These are phyloP conservation scores for Holothuria leucospilota DNA, from an alignment of 53 echinoderm and acorn worm genomes.

Conservation along the genomic window DNA sequence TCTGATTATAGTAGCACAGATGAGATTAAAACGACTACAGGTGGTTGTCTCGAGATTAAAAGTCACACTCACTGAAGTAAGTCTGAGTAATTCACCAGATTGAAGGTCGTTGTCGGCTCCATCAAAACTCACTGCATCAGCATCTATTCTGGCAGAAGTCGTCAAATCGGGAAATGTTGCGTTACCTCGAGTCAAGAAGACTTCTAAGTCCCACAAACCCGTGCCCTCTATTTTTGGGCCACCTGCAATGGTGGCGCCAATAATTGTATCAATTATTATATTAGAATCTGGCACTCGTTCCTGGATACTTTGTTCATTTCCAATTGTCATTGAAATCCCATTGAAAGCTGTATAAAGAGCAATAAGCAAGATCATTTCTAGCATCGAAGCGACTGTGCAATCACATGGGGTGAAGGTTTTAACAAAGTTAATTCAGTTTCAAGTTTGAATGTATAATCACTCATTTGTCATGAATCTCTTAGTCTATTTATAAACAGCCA, in stretches of 20 bases:
- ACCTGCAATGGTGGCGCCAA: constrained; percentile 15
- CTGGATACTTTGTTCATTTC: not conserved
- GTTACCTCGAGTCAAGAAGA: constrained; percentile 4
- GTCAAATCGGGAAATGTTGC: not conserved
- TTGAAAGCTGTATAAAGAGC: not conserved
- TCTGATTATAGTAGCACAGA: not conserved
- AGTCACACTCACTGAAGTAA: not conserved
- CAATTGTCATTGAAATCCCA: not conserved
- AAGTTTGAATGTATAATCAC: no score
- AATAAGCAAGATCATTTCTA: not conserved
- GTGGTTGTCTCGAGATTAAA: not conserved
- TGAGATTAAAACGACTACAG: not conserved
- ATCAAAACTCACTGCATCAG: not conserved
- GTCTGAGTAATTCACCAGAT: not conserved
- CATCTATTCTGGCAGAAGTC: not conserved
- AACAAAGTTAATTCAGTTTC: no score
- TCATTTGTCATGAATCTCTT: no score
- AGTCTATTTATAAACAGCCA: no score
- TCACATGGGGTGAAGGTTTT: no score
- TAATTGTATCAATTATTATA: not conserved
- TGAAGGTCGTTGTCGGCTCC: not conserved
- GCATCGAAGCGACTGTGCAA: no score
- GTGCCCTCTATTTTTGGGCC: not conserved
- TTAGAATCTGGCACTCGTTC: not conserved
- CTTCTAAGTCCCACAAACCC: constrained; percentile 9